Evolutionary conservation across 1,140 invertebrate genomes (phyloP).

Genomic region (Trichonephila inaurata): DNA sequence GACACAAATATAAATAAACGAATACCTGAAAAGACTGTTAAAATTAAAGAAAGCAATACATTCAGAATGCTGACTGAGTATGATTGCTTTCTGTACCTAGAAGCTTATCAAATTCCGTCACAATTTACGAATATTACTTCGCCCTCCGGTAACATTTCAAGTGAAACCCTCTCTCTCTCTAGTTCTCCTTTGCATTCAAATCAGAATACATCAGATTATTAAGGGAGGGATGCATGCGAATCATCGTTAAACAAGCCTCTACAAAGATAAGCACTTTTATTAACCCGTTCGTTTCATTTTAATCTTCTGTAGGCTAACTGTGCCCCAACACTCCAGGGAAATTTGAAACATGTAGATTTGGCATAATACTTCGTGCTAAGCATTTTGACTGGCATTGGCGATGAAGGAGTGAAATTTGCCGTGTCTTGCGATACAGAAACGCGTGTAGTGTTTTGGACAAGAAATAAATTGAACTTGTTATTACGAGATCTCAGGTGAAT

Average conservation of each 20-base stretch:
- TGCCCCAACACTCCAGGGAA: not conserved
- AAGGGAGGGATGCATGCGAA: not conserved
- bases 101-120: not conserved
- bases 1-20: not conserved
- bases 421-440: not conserved
- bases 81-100: not conserved
- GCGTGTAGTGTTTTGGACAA: not conserved
- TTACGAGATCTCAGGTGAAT: not conserved
- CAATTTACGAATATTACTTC: not conserved
- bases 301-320: constrained; percentile 19
- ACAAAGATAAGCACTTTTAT: constrained; percentile 38
- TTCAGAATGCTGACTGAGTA: not conserved
- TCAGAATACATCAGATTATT: constrained; percentile 30
- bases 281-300: constrained; percentile 32
- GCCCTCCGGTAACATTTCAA: not conserved
- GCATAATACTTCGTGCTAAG: not conserved
- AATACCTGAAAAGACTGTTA: not conserved
- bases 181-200: not conserved
- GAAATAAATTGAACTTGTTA: constrained; percentile 26
- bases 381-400: not conserved
- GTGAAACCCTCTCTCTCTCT: not conserved
- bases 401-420: not conserved
- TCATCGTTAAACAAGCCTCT: not conserved
- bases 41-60: not conserved
- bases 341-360: constrained; percentile 22